phyloP scores from a whole-genome alignment of 2,797 vertebrate species.

The Arremon brunneinucha region DNA sequence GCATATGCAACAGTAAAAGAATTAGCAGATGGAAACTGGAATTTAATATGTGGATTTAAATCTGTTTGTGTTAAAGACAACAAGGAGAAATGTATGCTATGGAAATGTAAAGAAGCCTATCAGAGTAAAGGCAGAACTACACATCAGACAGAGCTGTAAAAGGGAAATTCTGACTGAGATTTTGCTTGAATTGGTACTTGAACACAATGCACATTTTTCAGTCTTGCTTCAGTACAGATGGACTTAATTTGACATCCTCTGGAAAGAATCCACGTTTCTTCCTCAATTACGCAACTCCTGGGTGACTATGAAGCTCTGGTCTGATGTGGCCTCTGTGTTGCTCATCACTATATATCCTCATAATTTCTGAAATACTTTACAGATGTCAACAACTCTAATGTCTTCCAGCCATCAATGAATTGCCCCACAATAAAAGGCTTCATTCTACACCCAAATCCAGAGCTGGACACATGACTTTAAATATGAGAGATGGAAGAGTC shows the following conservation, averaged over 20 bases:
- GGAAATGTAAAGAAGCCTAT: background rate
- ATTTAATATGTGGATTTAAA: background rate
- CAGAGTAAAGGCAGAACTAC: background rate
- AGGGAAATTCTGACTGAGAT: background rate
- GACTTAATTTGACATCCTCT: slow-evolving; percentile 40
- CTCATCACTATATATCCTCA: background rate
- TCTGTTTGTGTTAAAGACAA: background rate
- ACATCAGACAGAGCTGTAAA: background rate
- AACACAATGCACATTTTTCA: background rate
- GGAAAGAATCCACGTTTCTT: slow-evolving; percentile 35
- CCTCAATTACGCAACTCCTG: slow-evolving; percentile 20
- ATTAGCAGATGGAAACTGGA: background rate
- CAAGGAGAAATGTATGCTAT: background rate
- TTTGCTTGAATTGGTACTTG: background rate
- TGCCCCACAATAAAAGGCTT: background rate
- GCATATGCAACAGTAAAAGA: background rate
- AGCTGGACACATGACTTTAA: background rate
- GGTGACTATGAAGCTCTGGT: background rate
- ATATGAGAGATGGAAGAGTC: background rate
- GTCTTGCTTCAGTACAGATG: background rate
- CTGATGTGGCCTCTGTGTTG: slow-evolving; percentile 20
- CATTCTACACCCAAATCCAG: background rate
- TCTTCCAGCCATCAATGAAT: background rate
- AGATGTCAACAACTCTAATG: slow-evolving; percentile 41
- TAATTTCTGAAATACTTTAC: slow-evolving; percentile 44